Percentiles rank a stretch among this genome's conserved stretches.
phyloP scores from a whole-genome alignment of 2,113 vertebrate species.

The Pyrgilauda ruficollis region DNA sequence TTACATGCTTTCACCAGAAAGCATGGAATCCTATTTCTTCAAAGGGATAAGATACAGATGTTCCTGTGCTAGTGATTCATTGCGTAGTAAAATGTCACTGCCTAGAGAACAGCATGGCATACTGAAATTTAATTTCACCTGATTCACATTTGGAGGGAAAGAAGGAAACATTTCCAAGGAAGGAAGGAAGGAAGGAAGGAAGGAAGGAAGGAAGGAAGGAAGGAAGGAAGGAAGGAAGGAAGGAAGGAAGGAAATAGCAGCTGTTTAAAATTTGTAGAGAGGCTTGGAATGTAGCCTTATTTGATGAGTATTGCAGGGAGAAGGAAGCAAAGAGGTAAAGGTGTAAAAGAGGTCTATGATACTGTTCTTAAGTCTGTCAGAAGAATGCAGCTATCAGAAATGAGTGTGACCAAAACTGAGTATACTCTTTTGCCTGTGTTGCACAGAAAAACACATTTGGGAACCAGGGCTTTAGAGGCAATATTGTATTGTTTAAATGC shows the following conservation, averaged over 20 bases:
- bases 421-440: background rate
- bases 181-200: background rate
- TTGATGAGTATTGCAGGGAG: background rate
- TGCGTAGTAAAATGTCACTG: background rate
- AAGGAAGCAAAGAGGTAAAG: background rate
- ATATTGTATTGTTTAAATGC: background rate
- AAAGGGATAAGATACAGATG: conserved; percentile 29
- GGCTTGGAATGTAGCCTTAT: background rate
- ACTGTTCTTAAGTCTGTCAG: background rate
- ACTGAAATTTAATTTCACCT: conserved; percentile 41
- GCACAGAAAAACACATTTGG: background rate
- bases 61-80: conserved; percentile 27
- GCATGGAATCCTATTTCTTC: background rate
- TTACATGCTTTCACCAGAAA: background rate
- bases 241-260: background rate
- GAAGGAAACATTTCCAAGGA: background rate
- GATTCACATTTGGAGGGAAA: background rate
- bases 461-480: background rate
- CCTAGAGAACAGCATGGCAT: background rate
- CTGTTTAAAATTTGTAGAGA: conserved; percentile 27
- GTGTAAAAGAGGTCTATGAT: background rate
- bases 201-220: background rate
- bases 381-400: background rate
- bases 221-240: too few species aligned
- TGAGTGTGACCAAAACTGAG: background rate